Evolutionary conservation across 2,797 vertebrate genomes (phyloP).

Genomic region (Sylvilagus floridanus): DNA sequence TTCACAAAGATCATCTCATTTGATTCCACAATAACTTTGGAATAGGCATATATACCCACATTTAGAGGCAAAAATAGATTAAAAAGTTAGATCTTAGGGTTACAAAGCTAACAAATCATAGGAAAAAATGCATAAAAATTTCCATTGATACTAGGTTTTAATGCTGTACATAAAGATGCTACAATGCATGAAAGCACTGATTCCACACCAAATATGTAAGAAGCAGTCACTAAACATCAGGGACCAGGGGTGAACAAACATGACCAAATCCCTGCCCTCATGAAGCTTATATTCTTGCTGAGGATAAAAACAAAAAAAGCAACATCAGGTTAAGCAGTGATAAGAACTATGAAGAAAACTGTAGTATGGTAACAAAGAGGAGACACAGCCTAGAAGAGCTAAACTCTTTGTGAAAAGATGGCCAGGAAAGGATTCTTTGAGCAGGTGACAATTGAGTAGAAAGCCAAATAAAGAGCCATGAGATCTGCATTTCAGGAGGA

Average conservation of each 20-base stretch:
- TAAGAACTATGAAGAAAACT: not conserved
- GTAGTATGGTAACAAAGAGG: not conserved
- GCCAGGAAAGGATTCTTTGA: not conserved
- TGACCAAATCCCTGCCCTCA: not conserved
- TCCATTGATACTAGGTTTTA: not conserved
- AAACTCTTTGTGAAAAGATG: not conserved
- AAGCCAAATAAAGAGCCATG: not conserved
- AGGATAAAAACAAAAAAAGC: not conserved
- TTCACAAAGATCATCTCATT: not conserved
- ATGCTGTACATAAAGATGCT: not conserved
- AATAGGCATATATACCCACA: not conserved
- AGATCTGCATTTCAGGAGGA: not conserved
- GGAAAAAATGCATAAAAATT: not conserved
- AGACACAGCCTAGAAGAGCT: not conserved
- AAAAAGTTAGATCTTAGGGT: not conserved
- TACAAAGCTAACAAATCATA: slow-evolving; percentile 19
- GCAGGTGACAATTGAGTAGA: not conserved
- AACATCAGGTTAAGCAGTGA: not conserved
- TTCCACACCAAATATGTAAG: slow-evolving; percentile 29
- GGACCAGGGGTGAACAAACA: not conserved
- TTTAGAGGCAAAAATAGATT: slow-evolving; percentile 18
- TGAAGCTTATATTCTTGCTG: slow-evolving; percentile 19
- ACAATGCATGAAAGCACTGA: not conserved
- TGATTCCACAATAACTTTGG: slow-evolving; percentile 1
- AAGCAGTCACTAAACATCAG: not conserved